phyloP scores from a whole-genome alignment of 30 jellyfish, hydroid and myxozoan species.

The Turritopsis rubra region DNA sequence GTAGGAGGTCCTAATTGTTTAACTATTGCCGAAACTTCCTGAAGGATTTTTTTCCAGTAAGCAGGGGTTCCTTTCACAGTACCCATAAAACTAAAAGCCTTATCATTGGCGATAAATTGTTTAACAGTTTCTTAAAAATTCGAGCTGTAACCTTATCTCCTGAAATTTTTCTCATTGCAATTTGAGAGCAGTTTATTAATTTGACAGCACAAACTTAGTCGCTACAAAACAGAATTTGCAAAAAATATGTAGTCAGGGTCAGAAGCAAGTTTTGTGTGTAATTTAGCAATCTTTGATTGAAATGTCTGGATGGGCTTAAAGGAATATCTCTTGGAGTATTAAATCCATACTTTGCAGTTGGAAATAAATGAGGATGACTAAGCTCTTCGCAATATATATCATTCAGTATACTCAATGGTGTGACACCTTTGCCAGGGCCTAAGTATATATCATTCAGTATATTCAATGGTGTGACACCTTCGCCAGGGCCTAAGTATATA shows the following conservation, averaged over 20 bases:
- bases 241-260: conserved; percentile 37
- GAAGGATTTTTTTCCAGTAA: conserved; percentile 11
- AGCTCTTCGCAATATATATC: conserved; percentile 36
- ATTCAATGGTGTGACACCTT: conserved; percentile 5
- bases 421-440: too few relatives aligned
- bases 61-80: conserved; percentile 24
- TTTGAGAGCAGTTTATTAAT: too few relatives aligned
- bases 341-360: conserved; percentile 34
- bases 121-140: conserved; percentile 8
- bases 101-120: conserved; percentile 12
- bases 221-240: conserved; percentile 20
- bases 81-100: background rate
- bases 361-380: conserved; percentile 31
- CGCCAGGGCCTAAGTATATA: too few relatives aligned
- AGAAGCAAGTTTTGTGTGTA: conserved; percentile 30
- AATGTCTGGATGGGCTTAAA: conserved; percentile 26
- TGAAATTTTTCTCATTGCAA: conserved; percentile 29
- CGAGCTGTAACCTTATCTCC: conserved; percentile 21
- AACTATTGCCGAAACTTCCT: background rate
- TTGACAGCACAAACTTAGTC: background rate
- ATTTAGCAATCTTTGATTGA: conserved; percentile 29
- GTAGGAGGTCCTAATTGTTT: background rate
- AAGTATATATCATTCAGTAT: conserved; percentile 20
- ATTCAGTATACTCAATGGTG: conserved; percentile 1
- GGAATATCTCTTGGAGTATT: background rate